These are phyloP conservation scores for Linnaemya tessellans DNA, from an alignment of 2,888 invertebrate genomes.

Conservation along the genomic window DNA sequence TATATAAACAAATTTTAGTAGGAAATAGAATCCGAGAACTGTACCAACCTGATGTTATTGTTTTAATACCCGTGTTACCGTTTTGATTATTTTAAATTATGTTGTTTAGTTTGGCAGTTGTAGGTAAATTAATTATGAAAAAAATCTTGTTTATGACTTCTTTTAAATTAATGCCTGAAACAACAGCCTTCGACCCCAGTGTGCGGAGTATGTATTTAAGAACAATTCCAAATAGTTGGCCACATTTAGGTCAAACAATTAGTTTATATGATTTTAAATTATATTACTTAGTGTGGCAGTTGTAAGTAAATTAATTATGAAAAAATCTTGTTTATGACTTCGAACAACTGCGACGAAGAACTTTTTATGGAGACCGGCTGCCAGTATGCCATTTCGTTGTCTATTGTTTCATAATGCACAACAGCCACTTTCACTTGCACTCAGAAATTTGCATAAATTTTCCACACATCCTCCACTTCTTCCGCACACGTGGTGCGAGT, in stretches of 20 bases:
- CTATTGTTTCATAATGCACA: conserved; percentile 1
- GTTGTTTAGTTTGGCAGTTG: not conserved
- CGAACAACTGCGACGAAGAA: not conserved
- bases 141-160: not conserved
- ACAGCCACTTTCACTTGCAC: not conserved
- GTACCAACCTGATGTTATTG: too few species aligned
- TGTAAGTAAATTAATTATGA: conserved; percentile 25
- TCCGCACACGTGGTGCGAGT: not conserved
- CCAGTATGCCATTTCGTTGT: not conserved
- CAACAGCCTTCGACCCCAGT: too few species aligned
- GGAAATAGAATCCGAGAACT: too few species aligned
- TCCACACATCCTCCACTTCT: not conserved
- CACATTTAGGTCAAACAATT: not conserved
- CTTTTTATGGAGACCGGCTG: conserved; percentile 7
- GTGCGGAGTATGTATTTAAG: not conserved
- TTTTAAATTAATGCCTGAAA: too few species aligned
- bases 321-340: not conserved
- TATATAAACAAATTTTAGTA: too few species aligned
- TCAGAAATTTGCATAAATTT: conserved; percentile 3
- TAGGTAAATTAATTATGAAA: conserved; percentile 29
- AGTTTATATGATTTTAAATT: too few species aligned
- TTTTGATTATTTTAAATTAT: too few species aligned
- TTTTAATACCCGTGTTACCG: too few species aligned
- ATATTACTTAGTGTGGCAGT: not conserved
- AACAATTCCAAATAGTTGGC: not conserved